Base-by-base conservation (phyloP, 2,113 vertebrate genomes). In the Holacanthus passer region DNA sequence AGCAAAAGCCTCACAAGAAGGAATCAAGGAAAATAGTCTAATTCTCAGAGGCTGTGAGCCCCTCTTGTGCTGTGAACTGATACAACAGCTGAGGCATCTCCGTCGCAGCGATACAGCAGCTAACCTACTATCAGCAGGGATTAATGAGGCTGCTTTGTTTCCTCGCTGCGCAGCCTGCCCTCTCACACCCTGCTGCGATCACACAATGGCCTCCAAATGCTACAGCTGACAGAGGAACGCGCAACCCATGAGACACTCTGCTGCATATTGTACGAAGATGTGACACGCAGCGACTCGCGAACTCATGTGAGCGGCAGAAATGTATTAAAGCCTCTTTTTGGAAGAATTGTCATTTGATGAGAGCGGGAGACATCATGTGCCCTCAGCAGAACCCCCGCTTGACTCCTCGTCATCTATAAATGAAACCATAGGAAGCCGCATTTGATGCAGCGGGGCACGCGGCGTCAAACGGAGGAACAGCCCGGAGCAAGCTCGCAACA, bases 111-210 rank as follows among this genome's bases (percentile, higher is more conserved):
- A 14, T 81, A 60, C 2, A 77, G 50, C 48, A 2, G 45, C 77
- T 86, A 79, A 89, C 72, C 80, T 56, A 70, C 63, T 29, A 74
- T 87, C 81, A 91, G 75, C 75, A 11, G 78, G 89, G 81, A 84
- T 82, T 89, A 83, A 84, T 82, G 77, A 81, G 87, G 82, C 60
- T 72, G 56, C 70, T 85, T 87, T 87, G 85, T 86, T 79, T 76
- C 50, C 67, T 73, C 1, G 52, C 68, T 81, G 65, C 59, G 50
- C 77, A 69, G 60, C 62, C 56, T 66, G 66, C 39, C 84, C 77
- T 71, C 58, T 71, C 47, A 35, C 50, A 78, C 59, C 73, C 76
- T 41, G 73, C 82, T 81, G 74, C 37, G 77, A 85, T 85, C 60
- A 32, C 52, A 81, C 76, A 52, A 50, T 55, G 53, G 32, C 77